phyloP scores from a whole-genome alignment of 2,888 invertebrate species.

The Strigamia maritima region DNA sequence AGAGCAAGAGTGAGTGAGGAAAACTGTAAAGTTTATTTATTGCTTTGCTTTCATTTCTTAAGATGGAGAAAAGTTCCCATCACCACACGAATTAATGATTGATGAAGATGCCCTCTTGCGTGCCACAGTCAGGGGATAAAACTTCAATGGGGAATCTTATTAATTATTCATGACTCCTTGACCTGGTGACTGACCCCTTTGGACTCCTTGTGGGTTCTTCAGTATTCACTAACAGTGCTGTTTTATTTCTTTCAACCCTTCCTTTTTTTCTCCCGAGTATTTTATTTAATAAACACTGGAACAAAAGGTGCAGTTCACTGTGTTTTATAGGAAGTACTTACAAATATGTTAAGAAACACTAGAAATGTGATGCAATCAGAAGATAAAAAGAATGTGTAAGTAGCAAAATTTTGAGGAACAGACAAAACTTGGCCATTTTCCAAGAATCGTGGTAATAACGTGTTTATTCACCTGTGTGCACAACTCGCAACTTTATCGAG shows the following conservation, averaged over 20 bases:
- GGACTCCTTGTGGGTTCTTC: no score
- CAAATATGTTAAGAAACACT: not conserved
- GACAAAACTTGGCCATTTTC: constrained; percentile 5
- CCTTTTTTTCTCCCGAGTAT: not conserved
- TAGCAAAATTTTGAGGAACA: not conserved
- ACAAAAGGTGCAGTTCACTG: no score
- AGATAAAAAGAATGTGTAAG: not conserved
- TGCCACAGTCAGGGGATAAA: not conserved
- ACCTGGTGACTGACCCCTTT: not conserved
- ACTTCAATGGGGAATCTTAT: not conserved
- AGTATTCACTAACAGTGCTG: not conserved
- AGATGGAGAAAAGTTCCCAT: no score
- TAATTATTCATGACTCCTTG: not conserved
- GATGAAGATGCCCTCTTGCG: no score
- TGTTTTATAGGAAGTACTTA: not conserved
- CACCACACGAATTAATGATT: no score
- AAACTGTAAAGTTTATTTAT: constrained; percentile 15
- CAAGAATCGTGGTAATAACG: not conserved
- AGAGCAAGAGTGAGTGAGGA: not conserved
- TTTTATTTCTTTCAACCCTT: not conserved
- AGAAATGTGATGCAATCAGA: not conserved
- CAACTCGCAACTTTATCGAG: not conserved
- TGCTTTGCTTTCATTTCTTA: not conserved
- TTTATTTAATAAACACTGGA: no score
- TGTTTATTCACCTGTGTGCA: not conserved